Evolutionary conservation across 1,140 invertebrate species (phyloP).

Genomic region (Bombus sylvicola): DNA sequence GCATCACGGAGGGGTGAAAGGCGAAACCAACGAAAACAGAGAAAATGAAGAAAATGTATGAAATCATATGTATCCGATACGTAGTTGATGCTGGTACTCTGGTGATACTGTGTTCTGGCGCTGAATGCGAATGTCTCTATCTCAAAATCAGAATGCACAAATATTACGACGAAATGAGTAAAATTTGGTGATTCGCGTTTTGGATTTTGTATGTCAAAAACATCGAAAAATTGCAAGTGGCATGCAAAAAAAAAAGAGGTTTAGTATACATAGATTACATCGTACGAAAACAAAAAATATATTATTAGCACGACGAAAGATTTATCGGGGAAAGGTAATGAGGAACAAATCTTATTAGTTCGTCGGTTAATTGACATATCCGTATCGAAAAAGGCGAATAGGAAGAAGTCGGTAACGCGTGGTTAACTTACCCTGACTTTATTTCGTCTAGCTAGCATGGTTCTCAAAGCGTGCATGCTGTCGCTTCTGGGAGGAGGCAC

Average conservation of each 20-base stretch:
- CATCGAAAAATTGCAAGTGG: background rate
- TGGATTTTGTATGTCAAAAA: background rate
- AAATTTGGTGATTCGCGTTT: background rate
- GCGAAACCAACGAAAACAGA: slow-evolving; percentile 19
- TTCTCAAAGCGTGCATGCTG: slow-evolving; percentile 80
- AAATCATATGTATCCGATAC: background rate
- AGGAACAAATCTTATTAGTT: background rate
- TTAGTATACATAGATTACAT: background rate
- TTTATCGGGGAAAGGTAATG: background rate
- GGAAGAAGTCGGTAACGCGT: too few relatives aligned
- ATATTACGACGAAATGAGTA: background rate
- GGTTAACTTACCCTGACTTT: slow-evolving; percentile 74
- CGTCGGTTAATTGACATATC: background rate
- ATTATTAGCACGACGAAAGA: background rate
- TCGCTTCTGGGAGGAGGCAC: slow-evolving; percentile 81
- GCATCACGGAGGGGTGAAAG: background rate
- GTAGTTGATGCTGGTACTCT: background rate
- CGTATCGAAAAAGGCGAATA: background rate
- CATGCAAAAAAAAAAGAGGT: too few relatives aligned
- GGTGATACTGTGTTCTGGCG: background rate
- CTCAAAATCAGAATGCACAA: background rate
- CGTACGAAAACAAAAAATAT: background rate
- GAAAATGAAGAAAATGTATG: slow-evolving; percentile 1
- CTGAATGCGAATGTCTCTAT: background rate
- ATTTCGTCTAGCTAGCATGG: slow-evolving; percentile 78